Percentiles rank a stretch among this genome's conserved stretches.
These are phyloP conservation scores for Poicephalus gulielmi DNA, from an alignment of 2,113 vertebrate species.

Conservation along the genomic window DNA sequence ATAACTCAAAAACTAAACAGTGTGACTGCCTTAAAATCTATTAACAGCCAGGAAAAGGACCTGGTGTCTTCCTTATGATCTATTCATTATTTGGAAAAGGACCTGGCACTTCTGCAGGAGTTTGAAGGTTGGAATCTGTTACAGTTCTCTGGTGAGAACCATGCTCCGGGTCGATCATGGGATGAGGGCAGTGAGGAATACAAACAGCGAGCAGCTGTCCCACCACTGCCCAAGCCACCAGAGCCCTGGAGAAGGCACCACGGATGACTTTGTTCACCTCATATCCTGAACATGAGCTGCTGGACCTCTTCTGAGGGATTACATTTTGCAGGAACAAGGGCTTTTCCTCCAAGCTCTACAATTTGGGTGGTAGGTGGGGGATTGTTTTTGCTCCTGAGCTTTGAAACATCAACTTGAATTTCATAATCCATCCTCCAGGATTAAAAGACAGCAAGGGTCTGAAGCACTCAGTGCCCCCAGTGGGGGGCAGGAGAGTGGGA, in stretches of 20 bases:
- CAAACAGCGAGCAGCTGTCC: neutral
- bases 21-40: neutral
- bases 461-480: neutral
- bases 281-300: neutral
- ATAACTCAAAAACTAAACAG: neutral
- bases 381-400: neutral
- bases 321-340: neutral
- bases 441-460: neutral
- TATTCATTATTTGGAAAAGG: neutral
- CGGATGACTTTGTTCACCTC: fast-evolving
- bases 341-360: neutral
- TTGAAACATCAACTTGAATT: neutral
- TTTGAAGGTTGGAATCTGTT: neutral
- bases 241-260: neutral
- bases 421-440: neutral
- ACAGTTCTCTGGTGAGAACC: fast-evolving
- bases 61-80: neutral
- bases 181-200: fast-evolving
- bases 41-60: neutral
- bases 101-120: neutral
- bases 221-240: neutral
- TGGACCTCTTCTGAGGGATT: neutral
- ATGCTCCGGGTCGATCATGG: fast-evolving
- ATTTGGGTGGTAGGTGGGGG: neutral
- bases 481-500: neutral